phyloP scores from a whole-genome alignment of 2,113 vertebrate species.

The Eonycteris spelaea region DNA sequence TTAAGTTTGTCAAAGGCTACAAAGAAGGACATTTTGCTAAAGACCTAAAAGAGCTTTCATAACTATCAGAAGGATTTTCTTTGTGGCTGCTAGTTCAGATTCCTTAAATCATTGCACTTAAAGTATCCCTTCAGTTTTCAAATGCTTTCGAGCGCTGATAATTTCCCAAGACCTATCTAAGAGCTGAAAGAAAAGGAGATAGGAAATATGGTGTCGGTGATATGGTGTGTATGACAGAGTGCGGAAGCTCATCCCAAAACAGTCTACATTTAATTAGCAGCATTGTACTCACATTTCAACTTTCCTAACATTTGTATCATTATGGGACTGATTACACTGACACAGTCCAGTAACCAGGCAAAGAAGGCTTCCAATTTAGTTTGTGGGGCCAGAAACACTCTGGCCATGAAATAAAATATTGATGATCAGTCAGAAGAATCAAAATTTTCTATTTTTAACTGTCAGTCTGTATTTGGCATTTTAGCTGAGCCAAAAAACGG shows the following conservation, averaged over 20 bases:
- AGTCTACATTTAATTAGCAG: neutral
- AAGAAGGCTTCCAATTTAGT: neutral
- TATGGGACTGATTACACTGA: neutral
- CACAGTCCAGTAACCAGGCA: neutral
- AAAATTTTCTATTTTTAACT: neutral
- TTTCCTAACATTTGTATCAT: neutral
- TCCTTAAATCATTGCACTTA: constrained; percentile 11
- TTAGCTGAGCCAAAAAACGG: neutral
- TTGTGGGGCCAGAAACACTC: neutral
- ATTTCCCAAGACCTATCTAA: neutral
- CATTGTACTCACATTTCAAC: neutral
- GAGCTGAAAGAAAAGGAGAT: neutral
- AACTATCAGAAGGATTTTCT: constrained; percentile 22
- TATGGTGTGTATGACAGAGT: neutral
- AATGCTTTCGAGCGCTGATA: constrained; percentile 15
- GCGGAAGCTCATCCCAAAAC: neutral
- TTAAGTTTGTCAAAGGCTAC: constrained; percentile 21
- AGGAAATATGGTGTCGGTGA: neutral
- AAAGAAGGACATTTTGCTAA: constrained; percentile 44
- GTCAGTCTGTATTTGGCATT: neutral
- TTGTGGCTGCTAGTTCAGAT: constrained; percentile 44
- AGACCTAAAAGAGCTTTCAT: constrained; percentile 39
- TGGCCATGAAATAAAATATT: neutral
- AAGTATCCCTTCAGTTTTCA: neutral
- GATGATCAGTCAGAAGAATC: neutral